These are phyloP conservation scores for Laticauda colubrina DNA, from an alignment of 2,113 vertebrate species.

Conservation along the genomic window DNA sequence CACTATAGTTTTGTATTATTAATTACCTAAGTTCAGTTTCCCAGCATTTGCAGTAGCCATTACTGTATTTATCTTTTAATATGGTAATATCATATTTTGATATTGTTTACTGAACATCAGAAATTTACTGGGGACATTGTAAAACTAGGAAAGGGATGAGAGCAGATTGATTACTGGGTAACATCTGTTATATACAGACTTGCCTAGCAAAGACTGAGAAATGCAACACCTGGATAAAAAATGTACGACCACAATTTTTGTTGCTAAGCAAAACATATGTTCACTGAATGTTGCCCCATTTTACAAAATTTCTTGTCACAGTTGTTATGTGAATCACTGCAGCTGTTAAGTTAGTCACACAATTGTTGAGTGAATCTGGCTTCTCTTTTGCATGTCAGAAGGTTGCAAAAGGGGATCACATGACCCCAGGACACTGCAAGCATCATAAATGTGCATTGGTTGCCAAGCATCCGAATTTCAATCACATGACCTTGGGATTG, in stretches of 20 bases:
- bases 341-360: not conserved
- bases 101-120: constrained; percentile 8
- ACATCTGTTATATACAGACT: not conserved
- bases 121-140: not conserved
- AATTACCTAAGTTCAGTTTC: constrained; percentile 15
- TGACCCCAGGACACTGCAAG: not conserved
- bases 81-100: constrained; percentile 13
- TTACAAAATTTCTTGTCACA: not conserved
- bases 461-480: too few relatives aligned
- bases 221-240: not conserved
- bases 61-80: constrained; percentile 22
- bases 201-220: not conserved
- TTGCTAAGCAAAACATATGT: not conserved
- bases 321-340: not conserved
- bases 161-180: not conserved
- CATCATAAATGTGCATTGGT: not conserved
- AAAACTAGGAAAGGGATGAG: not conserved
- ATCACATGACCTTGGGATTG: too few relatives aligned
- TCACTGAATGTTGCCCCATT: not conserved
- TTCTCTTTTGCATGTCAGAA: not conserved
- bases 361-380: not conserved
- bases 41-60: constrained; percentile 8
- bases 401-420: not conserved
- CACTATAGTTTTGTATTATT: constrained; percentile 14
- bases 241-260: not conserved